These are phyloP conservation scores for Nothocercus julius DNA, from an alignment of 2,113 vertebrate genomes.

Conservation along the genomic window DNA sequence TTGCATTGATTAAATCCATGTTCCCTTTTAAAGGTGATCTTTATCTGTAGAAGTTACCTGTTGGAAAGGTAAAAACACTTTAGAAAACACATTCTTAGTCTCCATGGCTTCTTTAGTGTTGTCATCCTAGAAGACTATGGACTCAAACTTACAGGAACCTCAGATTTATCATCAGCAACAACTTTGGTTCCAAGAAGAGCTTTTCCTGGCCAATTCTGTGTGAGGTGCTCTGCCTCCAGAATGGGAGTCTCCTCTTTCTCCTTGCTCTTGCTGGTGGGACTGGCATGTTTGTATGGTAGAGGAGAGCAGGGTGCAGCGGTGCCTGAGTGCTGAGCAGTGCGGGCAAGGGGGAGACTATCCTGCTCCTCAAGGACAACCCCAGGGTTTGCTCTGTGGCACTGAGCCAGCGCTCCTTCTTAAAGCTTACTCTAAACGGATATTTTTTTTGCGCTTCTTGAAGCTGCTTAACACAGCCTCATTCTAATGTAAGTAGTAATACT, in stretches of 20 bases:
- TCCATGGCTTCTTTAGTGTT: background rate
- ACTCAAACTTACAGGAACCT: background rate
- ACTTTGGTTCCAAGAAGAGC: background rate
- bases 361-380: rapidly evolving
- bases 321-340: rapidly evolving
- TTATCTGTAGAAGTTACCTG: slow-evolving; percentile 61
- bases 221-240: background rate
- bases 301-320: background rate
- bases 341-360: background rate
- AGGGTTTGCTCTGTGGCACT: background rate
- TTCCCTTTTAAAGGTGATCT: slow-evolving; percentile 67
- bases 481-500: background rate
- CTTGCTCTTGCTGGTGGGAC: background rate
- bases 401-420: background rate
- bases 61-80: slow-evolving; percentile 58
- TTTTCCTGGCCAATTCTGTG: background rate
- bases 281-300: background rate
- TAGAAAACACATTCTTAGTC: background rate
- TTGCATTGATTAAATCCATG: slow-evolving; percentile 92
- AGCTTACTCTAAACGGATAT: background rate
- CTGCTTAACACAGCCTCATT: background rate
- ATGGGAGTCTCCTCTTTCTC: background rate
- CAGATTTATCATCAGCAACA: background rate
- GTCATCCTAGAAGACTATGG: background rate
- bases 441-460: background rate